Conservation (phyloP, 2,888 invertebrate species). For the Lomographa bimaculata region DNA sequence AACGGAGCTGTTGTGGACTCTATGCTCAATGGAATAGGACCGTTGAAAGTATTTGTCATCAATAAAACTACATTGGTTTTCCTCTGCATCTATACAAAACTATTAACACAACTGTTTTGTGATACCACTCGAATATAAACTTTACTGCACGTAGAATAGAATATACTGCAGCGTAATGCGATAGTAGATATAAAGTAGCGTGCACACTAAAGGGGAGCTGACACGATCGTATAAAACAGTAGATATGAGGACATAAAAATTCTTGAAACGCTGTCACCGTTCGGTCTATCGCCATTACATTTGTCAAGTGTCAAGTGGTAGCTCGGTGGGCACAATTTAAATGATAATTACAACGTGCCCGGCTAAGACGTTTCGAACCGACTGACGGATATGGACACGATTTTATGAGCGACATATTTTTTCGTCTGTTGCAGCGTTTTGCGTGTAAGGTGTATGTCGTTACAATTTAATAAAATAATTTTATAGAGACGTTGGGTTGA, state of each 20-base stretch:
- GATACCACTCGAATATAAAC: slow-evolving; percentile 25
- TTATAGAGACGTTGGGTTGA: too few species aligned
- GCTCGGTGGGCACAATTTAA: slow-evolving; percentile 77
- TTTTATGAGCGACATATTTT: slow-evolving; percentile 32
- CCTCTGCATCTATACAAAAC: slow-evolving; percentile 39
- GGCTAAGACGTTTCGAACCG: slow-evolving; percentile 34
- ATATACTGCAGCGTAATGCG: not conserved
- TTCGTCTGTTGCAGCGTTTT: too few species aligned
- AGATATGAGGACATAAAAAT: slow-evolving; percentile 82
- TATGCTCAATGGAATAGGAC: slow-evolving; percentile 35
- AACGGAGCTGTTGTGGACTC: slow-evolving; percentile 29
- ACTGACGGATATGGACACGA: slow-evolving; percentile 41
- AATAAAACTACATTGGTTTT: slow-evolving; percentile 49
- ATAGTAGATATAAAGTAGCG: slow-evolving; percentile 37
- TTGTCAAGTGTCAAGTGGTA: slow-evolving; percentile 79
- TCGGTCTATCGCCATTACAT: slow-evolving; percentile 77
- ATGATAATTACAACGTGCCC: slow-evolving; percentile 78
- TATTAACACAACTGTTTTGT: slow-evolving; percentile 13
- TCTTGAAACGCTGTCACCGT: slow-evolving; percentile 72
- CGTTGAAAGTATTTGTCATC: slow-evolving; percentile 37
- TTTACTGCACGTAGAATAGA: slow-evolving; percentile 26
- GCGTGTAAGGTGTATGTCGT: too few species aligned
- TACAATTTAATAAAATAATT: too few species aligned
- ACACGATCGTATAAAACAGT: slow-evolving; percentile 76
- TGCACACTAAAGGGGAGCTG: slow-evolving; percentile 63